Evolutionary conservation across 2,113 vertebrate genomes (phyloP).

Genomic region (Acrocephalus arundinaceus): DNA sequence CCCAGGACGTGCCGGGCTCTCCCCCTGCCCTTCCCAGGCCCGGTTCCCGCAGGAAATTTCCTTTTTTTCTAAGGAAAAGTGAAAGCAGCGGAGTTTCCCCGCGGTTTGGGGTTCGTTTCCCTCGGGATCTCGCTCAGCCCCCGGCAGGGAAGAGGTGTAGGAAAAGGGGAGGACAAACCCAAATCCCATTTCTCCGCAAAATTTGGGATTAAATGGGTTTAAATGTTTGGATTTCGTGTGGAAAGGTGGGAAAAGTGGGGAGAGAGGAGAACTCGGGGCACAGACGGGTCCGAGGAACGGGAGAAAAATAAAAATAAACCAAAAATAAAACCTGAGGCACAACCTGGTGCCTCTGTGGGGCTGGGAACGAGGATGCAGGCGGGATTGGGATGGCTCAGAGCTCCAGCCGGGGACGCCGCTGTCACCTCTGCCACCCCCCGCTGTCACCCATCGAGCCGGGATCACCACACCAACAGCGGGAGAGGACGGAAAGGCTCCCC

Average conservation of each 20-base stretch:
- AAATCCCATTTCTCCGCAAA: neutral
- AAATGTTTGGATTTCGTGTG: rapidly evolving
- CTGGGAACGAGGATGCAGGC: rapidly evolving
- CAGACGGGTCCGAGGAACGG: rapidly evolving
- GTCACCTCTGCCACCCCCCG: neutral
- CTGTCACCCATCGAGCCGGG: neutral
- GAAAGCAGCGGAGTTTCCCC: neutral
- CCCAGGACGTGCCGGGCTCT: too few species aligned
- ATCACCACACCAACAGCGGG: rapidly evolving
- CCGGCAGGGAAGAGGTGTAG: neutral
- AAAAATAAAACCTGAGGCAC: neutral
- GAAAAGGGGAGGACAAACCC: neutral
- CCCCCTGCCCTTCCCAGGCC: neutral
- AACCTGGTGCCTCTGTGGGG: neutral
- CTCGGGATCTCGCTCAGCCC: too few species aligned
- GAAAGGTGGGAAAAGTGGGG: neutral
- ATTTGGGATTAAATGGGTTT: too few species aligned
- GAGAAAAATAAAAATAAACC: too few species aligned
- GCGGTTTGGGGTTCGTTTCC: rapidly evolving
- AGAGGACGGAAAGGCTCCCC: neutral
- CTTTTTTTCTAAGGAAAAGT: neutral
- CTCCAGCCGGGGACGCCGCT: neutral
- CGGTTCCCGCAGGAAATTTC: neutral
- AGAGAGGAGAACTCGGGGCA: neutral
- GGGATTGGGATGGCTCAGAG: rapidly evolving